These are phyloP conservation scores for Silurus glanis DNA, from an alignment of 2,113 vertebrate genomes.

Conservation along the genomic window DNA sequence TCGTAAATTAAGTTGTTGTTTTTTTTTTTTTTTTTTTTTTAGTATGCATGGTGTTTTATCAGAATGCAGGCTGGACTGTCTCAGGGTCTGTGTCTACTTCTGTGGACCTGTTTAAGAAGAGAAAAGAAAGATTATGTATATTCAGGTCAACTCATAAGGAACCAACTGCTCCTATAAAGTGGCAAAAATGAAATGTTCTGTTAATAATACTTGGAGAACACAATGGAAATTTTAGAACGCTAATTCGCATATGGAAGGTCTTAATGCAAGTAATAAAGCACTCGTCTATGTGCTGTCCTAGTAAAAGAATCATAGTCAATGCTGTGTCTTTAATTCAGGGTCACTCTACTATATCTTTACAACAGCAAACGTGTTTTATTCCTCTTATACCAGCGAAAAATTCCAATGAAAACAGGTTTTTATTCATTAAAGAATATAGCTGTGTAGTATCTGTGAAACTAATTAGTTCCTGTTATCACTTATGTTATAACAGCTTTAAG, in stretches of 20 bases:
- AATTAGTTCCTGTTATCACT: not conserved
- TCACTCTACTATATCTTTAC: not conserved
- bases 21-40: not conserved
- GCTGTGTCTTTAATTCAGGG: too few relatives aligned
- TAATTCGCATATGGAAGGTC: not conserved
- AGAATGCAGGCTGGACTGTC: not conserved
- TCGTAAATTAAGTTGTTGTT: not conserved
- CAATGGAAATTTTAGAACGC: not conserved
- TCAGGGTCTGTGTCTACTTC: slow-evolving; percentile 66
- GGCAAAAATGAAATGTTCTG: not conserved
- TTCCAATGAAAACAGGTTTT: too few relatives aligned
- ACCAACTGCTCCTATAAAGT: not conserved
- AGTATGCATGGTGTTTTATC: not conserved
- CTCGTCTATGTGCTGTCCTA: too few relatives aligned
- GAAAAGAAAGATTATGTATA: slow-evolving; percentile 11
- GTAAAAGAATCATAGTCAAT: too few relatives aligned
- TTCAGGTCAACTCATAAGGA: not conserved
- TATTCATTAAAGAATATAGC: not conserved
- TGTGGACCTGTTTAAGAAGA: slow-evolving; percentile 64
- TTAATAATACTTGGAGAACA: not conserved
- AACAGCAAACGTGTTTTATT: not conserved
- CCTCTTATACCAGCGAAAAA: too few relatives aligned
- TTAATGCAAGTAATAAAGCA: not conserved
- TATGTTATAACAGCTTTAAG: not conserved
- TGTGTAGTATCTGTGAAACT: not conserved